Evolutionary conservation across 2,113 vertebrate species (phyloP).

Genomic region (Forbesichthys agassizii): DNA sequence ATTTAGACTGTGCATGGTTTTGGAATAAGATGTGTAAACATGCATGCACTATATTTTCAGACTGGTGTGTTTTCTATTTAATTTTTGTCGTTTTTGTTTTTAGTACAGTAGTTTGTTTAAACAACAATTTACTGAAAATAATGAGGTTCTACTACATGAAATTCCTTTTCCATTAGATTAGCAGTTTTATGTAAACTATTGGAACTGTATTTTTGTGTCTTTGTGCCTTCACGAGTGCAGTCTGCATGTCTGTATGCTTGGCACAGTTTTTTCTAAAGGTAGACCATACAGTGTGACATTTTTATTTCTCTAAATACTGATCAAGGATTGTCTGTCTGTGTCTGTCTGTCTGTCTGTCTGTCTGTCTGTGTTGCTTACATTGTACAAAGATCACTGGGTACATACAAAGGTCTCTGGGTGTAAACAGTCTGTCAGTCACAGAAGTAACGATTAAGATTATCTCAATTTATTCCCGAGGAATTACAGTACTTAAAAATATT

Average conservation of each 20-base stretch:
- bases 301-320: slow-evolving; percentile 22
- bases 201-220: slow-evolving; percentile 65
- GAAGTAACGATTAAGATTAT: slow-evolving; percentile 5
- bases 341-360: too few relatives aligned
- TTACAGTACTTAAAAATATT: neutral
- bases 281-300: slow-evolving; percentile 57
- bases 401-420: slow-evolving; percentile 4
- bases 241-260: slow-evolving; percentile 68
- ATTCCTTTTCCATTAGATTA: slow-evolving; percentile 51
- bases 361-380: neutral
- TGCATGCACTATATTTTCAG: slow-evolving; percentile 20
- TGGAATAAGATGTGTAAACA: slow-evolving; percentile 22
- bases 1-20: slow-evolving; percentile 21
- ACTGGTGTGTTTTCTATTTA: slow-evolving; percentile 21
- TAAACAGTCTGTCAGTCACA: neutral
- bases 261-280: slow-evolving; percentile 62
- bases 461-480: slow-evolving; percentile 8
- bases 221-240: slow-evolving; percentile 70
- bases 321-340: neutral
- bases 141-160: slow-evolving; percentile 41
- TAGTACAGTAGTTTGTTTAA: slow-evolving; percentile 18
- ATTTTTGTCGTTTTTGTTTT: slow-evolving; percentile 7
- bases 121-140: slow-evolving; percentile 16
- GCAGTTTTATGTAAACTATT: slow-evolving; percentile 61
- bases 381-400: slow-evolving; percentile 7